These are phyloP conservation scores for Sarcophaga variegata DNA, from an alignment of 2,888 invertebrate species.

Conservation along the genomic window DNA sequence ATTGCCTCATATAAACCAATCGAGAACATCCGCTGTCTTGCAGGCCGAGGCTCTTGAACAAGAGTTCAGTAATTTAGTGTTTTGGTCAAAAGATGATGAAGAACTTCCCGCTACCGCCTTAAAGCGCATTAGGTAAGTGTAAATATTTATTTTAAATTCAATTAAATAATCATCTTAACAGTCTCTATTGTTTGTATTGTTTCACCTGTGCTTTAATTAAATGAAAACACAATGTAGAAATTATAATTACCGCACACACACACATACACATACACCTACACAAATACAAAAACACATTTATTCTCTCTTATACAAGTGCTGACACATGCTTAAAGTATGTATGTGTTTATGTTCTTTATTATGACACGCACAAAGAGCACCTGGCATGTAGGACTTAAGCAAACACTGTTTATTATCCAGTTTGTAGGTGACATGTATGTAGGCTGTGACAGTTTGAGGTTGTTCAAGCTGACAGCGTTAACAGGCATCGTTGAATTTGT, in stretches of 20 bases:
- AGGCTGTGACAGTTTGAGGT: conserved; percentile 18
- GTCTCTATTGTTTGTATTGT: not conserved
- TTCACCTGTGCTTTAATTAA: conserved; percentile 42
- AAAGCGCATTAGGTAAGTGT: conserved; percentile 74
- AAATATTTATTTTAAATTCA: not conserved
- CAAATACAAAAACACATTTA: not conserved
- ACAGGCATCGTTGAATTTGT: not conserved
- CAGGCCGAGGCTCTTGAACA: conserved; percentile 73
- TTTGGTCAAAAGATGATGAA: conserved; percentile 77
- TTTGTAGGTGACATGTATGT: not conserved
- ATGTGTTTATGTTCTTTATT: not conserved
- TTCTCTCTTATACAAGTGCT: not conserved
- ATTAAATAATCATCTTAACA: not conserved
- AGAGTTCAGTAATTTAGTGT: conserved; percentile 75
- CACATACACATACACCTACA: too few species aligned
- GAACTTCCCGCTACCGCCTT: conserved; percentile 73
- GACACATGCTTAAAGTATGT: conserved; percentile 9
- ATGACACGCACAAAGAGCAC: not conserved
- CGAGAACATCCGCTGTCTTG: conserved; percentile 43
- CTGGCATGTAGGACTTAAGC: not conserved
- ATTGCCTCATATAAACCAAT: conserved; percentile 69
- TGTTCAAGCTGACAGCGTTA: not conserved
- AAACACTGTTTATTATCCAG: conserved; percentile 11
- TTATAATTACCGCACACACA: conserved; percentile 31
- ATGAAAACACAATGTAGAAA: conserved; percentile 23